These are phyloP conservation scores for Tachypleus tridentatus DNA, from an alignment of 1,140 invertebrate species.

Conservation along the genomic window DNA sequence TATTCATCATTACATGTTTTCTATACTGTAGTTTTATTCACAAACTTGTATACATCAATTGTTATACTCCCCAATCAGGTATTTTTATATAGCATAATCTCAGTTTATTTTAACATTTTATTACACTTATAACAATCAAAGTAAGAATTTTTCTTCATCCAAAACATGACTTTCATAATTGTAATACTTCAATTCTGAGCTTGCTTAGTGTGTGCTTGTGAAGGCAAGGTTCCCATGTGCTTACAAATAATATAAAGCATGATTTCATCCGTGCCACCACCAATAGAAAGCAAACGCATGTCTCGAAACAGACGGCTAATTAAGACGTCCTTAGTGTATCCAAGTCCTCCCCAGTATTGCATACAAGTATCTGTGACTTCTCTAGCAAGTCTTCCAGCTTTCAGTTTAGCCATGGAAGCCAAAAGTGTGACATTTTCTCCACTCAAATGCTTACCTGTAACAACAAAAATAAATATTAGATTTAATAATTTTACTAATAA, in stretches of 20 bases:
- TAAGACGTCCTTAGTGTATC: slow-evolving; percentile 42
- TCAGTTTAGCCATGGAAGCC: slow-evolving; percentile 48
- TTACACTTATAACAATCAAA: too few species aligned
- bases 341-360: slow-evolving; percentile 51
- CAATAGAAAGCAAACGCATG: slow-evolving; percentile 43
- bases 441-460: slow-evolving; percentile 24
- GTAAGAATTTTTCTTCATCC: too few species aligned
- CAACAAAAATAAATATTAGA: slow-evolving; percentile 6
- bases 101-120: too few species aligned
- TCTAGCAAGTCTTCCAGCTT: slow-evolving; percentile 40
- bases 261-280: slow-evolving; percentile 47
- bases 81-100: too few species aligned
- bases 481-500: not conserved
- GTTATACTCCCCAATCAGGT: too few species aligned
- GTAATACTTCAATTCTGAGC: too few species aligned
- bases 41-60: too few species aligned
- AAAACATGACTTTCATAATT: too few species aligned
- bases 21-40: too few species aligned
- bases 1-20: too few species aligned
- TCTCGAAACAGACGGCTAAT: slow-evolving; percentile 42
- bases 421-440: slow-evolving; percentile 45
- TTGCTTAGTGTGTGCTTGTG: not conserved
- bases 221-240: slow-evolving; percentile 37
- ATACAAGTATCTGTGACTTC: slow-evolving; percentile 44
- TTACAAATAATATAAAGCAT: slow-evolving; percentile 48